A percentile compares a stretch with the other conserved stretches of the same genome.
Conservation (phyloP, 2,888 invertebrate species). For the Lutraria lutraria region DNA sequence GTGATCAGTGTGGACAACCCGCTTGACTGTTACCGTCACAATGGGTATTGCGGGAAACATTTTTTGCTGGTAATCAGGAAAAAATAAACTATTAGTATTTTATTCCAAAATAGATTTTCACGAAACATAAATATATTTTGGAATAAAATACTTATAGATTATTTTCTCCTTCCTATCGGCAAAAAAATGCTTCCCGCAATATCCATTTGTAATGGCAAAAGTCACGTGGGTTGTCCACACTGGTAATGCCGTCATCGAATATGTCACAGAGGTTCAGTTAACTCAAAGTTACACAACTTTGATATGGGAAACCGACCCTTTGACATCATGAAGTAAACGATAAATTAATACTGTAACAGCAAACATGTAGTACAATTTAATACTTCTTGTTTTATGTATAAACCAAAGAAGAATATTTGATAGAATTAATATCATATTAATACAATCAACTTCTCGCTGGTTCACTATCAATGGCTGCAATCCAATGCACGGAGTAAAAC, state of each 20-base stretch:
- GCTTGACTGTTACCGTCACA: too few relatives aligned
- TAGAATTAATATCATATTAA: slow-evolving; percentile 13
- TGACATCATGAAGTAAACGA: not conserved
- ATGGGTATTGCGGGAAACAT: too few relatives aligned
- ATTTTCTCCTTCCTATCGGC: too few relatives aligned
- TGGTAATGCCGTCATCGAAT: not conserved
- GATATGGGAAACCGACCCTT: not conserved
- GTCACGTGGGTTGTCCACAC: too few relatives aligned
- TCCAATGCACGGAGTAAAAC: not conserved
- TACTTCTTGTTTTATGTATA: not conserved
- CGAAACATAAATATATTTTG: too few relatives aligned
- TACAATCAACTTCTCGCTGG: not conserved
- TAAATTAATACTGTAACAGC: not conserved
- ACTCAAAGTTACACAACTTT: not conserved
- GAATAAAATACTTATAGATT: too few relatives aligned
- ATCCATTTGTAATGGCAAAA: too few relatives aligned
- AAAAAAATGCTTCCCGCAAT: too few relatives aligned
- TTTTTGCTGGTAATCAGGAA: too few relatives aligned
- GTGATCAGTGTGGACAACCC: too few relatives aligned
- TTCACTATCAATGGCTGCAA: not conserved
- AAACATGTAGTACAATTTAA: not conserved
- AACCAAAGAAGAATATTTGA: not conserved
- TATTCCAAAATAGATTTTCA: too few relatives aligned
- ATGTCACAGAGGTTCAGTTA: not conserved
- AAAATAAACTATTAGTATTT: too few relatives aligned